Evolutionary conservation across 2,888 invertebrate species (phyloP).

Genomic region (Caenorhabditis sp.): DNA sequence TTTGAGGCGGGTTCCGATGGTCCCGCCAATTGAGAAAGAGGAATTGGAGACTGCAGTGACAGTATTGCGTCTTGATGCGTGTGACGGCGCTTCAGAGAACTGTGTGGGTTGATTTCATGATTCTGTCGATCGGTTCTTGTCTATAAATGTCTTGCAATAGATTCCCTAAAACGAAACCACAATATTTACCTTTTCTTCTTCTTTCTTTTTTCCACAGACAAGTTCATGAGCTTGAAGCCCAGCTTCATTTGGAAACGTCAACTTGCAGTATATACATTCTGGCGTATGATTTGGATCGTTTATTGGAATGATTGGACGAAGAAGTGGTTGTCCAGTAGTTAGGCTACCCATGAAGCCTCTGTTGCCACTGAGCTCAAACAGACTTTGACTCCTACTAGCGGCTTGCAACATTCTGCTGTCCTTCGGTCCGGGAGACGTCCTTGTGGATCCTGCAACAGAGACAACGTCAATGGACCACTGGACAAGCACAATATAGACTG

Average conservation of each 20-base stretch:
- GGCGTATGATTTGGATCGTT: constrained; percentile 55
- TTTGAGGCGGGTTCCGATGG: constrained; percentile 31
- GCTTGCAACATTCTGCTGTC: constrained; percentile 69
- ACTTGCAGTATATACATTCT: constrained; percentile 64
- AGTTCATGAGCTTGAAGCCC: constrained; percentile 78
- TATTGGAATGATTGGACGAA: constrained; percentile 49
- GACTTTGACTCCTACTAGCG: constrained; percentile 76
- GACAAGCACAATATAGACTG: constrained; percentile 27
- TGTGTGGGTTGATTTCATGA: constrained; percentile 13
- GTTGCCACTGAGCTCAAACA: constrained; percentile 71
- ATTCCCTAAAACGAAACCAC: not conserved
- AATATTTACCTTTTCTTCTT: constrained; percentile 56
- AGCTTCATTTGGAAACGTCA: constrained; percentile 78
- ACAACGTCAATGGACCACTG: constrained; percentile 10
- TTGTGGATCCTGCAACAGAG: constrained; percentile 71
- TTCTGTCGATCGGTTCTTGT: not conserved
- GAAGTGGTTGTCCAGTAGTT: constrained; percentile 79
- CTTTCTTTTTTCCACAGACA: constrained; percentile 73
- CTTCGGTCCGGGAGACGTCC: constrained; percentile 74
- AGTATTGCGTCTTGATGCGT: constrained; percentile 46
- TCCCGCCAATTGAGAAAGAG: constrained; percentile 23
- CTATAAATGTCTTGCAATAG: not conserved
- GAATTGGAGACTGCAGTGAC: constrained; percentile 18
- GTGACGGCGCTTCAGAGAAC: constrained; percentile 44
- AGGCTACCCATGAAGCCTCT: constrained; percentile 70